phyloP scores from a whole-genome alignment of 2,113 vertebrate species.

The Dolichallabes microphthalmus region DNA sequence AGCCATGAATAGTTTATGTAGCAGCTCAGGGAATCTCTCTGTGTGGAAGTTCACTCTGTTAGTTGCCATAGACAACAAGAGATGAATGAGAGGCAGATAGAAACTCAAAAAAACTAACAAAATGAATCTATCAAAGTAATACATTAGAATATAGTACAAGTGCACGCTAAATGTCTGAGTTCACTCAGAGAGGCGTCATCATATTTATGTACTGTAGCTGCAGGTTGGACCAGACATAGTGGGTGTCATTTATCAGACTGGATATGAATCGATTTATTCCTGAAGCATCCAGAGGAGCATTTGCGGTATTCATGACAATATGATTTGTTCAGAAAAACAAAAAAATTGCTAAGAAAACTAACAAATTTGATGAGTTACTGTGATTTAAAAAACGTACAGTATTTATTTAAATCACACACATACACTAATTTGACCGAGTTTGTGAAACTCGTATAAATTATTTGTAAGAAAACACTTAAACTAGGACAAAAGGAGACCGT shows the following conservation, averaged over 20 bases:
- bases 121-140: neutral
- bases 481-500: neutral
- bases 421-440: neutral
- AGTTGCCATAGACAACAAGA: constrained; percentile 38
- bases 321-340: no score
- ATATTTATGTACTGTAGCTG: neutral
- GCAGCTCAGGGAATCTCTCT: constrained; percentile 32
- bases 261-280: neutral
- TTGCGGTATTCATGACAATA: neutral
- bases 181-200: neutral
- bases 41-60: constrained; percentile 34
- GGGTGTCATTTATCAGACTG: neutral
- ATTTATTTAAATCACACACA: neutral
- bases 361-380: neutral
- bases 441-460: neutral
- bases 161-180: neutral
- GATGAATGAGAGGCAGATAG: neutral
- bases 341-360: neutral
- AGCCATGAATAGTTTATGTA: constrained; percentile 40
- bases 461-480: neutral
- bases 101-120: neutral
- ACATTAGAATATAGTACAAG: neutral
- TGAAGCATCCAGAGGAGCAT: neutral
- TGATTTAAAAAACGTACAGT: neutral
- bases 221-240: neutral